These are phyloP conservation scores for Zoanthus sociatus DNA, from an alignment of 92 coral and sea anemone genomes.

Conservation along the genomic window DNA sequence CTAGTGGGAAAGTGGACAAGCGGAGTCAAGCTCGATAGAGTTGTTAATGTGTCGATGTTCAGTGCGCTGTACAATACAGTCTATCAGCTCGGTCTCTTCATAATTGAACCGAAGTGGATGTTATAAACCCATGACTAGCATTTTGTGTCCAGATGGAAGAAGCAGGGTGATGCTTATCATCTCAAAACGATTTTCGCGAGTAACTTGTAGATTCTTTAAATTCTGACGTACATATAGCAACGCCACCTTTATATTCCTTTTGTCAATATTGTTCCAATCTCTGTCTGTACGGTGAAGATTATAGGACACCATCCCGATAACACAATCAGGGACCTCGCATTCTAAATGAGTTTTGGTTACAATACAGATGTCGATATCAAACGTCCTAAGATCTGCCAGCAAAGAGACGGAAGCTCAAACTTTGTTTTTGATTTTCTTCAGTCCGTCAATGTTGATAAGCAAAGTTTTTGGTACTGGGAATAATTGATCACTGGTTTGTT, in stretches of 20 bases:
- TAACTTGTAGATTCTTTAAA: constrained; percentile 28
- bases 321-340: constrained; percentile 6
- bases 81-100: constrained; percentile 43
- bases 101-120: constrained; percentile 46
- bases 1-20: constrained; percentile 23
- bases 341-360: constrained; percentile 40
- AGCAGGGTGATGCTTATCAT: constrained; percentile 23
- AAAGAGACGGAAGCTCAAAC: constrained; percentile 39
- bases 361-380: constrained; percentile 41
- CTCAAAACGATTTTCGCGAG: constrained; percentile 30
- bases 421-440: constrained; percentile 29
- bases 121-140: constrained; percentile 33
- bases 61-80: constrained; percentile 34
- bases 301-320: background rate
- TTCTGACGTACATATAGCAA: constrained; percentile 43
- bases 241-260: constrained; percentile 36
- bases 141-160: constrained; percentile 25
- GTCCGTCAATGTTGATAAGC: constrained; percentile 22
- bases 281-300: constrained; percentile 20
- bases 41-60: constrained; percentile 23
- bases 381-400: background rate
- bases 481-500: constrained; percentile 26
- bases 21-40: constrained; percentile 17
- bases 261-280: constrained; percentile 32
- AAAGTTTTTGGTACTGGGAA: constrained; percentile 14